Evolutionary conservation across 1,140 invertebrate species (phyloP), one percentile per base, ranked within the genome.

Genomic region (Brachionus calyciflorus): DNA sequence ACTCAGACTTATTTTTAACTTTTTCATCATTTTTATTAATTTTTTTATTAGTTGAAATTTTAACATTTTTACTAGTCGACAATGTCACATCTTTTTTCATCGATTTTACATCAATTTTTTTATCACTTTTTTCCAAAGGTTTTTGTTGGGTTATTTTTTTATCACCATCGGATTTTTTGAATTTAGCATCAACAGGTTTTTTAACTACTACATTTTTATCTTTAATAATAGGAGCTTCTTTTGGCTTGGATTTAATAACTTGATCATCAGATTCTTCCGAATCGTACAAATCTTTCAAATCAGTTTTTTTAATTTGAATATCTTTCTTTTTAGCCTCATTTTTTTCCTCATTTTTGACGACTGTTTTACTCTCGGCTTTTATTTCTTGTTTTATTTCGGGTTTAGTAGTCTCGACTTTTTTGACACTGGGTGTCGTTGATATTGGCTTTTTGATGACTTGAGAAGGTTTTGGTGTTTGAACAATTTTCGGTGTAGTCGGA

Each of bases 241-340:
- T 46, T n/a, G 40, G 19, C 21, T 70, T 70, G 1, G 44, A 9
- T 30, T 73, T 49, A 12, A 12, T 55, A 3, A 12, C 7, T 40
- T 73, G 10, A 2, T 12, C 9, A 65, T 44, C 37, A 12, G 46
- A 40, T 24, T 73, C 69, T 33, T 73, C 69, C 46, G 69, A 73
- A 26, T 73, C 69, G 26, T 73, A 73, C 12, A 73, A 55, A n/a
- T 73, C 69, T 14, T 73, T 73, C 9, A 55, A 51, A 40, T 73
- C 17, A 73, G 19, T 41, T 21, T 7, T 6, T n/a, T 73, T 55
- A 51, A 26, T 73, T 19, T 24, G n/a, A 1, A 33, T 0, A 7
- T 46, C 65, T 46, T 70, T 51, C 21, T 65, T 44, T 65, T 46
- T 65, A 7, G 24, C 9, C 14, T 70, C 68, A n/a, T 24, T 41